These are phyloP conservation scores for Speoplatyrhinus poulsoni DNA, from an alignment of 2,113 vertebrate species.

Conservation along the genomic window DNA sequence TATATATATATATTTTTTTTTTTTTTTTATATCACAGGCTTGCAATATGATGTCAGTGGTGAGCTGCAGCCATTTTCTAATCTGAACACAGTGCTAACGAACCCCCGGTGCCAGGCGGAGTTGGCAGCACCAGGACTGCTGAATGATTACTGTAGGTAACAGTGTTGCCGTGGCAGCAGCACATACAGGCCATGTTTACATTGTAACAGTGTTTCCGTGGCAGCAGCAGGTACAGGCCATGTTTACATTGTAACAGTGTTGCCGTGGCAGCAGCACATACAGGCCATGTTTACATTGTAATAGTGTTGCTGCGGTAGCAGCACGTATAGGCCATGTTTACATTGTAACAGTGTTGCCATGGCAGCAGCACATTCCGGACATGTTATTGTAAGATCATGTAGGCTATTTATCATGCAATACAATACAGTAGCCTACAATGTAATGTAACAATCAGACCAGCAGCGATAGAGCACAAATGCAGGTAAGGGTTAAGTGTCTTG, in stretches of 20 bases:
- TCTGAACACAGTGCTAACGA: constrained; percentile 15
- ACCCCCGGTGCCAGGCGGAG: constrained; percentile 31
- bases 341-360: no score
- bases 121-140: constrained; percentile 70
- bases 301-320: background rate
- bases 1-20: no score
- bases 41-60: background rate
- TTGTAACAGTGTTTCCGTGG: background rate
- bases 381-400: no score
- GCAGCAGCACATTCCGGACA: no score
- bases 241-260: background rate
- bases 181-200: no score
- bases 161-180: background rate
- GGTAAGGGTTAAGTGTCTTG: no score
- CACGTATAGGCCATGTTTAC: no score
- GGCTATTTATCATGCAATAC: no score
- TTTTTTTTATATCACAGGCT: constrained; percentile 13
- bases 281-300: no score
- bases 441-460: no score
- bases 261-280: background rate
- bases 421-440: no score
- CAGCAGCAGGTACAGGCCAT: background rate
- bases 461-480: no score
- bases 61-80: constrained; percentile 39
- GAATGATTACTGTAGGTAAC: constrained; percentile 78